Percentiles rank a stretch among this genome's conserved stretches.
These are phyloP conservation scores for Ranitomeya variabilis DNA, from an alignment of 2,113 vertebrate genomes.

Conservation along the genomic window DNA sequence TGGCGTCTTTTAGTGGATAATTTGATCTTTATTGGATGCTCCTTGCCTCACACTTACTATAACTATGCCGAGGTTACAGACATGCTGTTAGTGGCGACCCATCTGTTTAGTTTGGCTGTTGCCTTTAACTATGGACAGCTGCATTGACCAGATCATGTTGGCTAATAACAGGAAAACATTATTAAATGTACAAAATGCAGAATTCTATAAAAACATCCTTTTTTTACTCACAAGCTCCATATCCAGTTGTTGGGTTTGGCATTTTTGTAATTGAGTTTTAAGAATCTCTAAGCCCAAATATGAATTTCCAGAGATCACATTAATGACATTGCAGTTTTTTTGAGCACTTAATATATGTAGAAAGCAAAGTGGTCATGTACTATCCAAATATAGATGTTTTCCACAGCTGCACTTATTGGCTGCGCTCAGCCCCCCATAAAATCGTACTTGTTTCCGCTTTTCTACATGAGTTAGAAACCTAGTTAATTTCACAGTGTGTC, in stretches of 20 bases:
- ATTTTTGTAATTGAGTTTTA: background rate
- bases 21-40: background rate
- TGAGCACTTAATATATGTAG: constrained; percentile 27
- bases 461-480: constrained; percentile 47
- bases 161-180: background rate
- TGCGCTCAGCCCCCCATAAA: constrained; percentile 31
- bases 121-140: background rate
- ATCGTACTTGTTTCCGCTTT: constrained; percentile 43
- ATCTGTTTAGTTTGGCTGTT: background rate
- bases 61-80: background rate
- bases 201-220: background rate
- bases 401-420: constrained; percentile 46
- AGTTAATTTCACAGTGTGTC: constrained; percentile 50
- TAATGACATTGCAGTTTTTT: constrained; percentile 43
- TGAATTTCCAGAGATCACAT: background rate
- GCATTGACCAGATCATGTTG: background rate
- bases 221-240: background rate
- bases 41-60: background rate
- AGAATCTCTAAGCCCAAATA: background rate
- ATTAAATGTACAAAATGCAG: background rate
- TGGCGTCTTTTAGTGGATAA: background rate
- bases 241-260: background rate
- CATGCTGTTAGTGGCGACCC: background rate
- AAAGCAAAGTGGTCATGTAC: constrained; percentile 18
- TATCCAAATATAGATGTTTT: constrained; percentile 48